Percentiles rank a stretch among this genome's conserved stretches.
Evolutionary conservation across 23 tunicate genomes (phyloP).

Genomic region (Trididemnum clinides): DNA sequence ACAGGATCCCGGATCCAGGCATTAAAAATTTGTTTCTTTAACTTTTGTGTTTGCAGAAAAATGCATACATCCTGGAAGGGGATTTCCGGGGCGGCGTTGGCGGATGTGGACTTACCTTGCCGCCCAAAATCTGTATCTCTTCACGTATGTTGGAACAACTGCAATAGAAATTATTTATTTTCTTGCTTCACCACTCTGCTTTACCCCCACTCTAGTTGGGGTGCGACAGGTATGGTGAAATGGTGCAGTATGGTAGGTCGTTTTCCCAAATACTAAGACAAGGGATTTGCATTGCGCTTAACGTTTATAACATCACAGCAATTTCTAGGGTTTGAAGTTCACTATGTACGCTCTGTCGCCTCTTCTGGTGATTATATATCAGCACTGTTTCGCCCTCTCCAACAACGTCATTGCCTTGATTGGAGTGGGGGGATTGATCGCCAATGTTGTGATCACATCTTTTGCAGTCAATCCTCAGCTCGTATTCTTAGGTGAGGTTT

Average conservation of each 20-base stretch:
- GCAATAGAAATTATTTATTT: slow-evolving; percentile 57
- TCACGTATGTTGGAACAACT: slow-evolving; percentile 27
- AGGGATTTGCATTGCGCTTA: neutral
- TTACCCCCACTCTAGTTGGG: slow-evolving; percentile 63
- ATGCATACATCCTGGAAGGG: slow-evolving; percentile 72
- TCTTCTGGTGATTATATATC: slow-evolving; percentile 24
- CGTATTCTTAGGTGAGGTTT: slow-evolving; percentile 48
- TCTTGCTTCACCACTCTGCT: slow-evolving; percentile 83
- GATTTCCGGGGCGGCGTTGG: slow-evolving; percentile 75
- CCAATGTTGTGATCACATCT: slow-evolving; percentile 9
- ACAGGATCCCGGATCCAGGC: neutral
- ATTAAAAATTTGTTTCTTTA: neutral
- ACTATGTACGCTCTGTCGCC: slow-evolving; percentile 40
- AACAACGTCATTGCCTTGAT: slow-evolving; percentile 26
- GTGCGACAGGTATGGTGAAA: slow-evolving; percentile 69
- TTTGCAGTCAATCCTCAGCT: slow-evolving; percentile 27
- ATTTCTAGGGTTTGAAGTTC: slow-evolving; percentile 65
- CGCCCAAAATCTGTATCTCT: slow-evolving; percentile 52
- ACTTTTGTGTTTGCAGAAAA: neutral
- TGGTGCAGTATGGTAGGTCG: no score
- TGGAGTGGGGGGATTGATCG: slow-evolving; percentile 10
- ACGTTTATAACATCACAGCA: no score
- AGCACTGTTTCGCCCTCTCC: neutral
- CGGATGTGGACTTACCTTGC: slow-evolving; percentile 68
- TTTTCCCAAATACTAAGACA: no score